Evolutionary conservation across 1,140 invertebrate genomes (phyloP), one percentile per base, ranked within the genome.

Genomic region (Lordiphosa collinella): DNA sequence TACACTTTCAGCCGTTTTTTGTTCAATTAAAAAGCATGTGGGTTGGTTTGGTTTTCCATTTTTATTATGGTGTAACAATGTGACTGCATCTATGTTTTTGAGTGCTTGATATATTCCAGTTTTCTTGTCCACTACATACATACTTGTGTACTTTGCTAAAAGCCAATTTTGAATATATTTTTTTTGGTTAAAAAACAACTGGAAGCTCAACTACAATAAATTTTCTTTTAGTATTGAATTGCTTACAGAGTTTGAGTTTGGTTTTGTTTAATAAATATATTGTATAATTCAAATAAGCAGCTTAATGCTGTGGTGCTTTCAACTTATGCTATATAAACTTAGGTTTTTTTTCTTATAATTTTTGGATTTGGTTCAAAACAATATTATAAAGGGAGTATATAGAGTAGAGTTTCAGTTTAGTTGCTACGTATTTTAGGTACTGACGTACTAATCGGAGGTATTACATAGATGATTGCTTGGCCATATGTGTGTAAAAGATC

Each of bases 361-460:
- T 56, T 71, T 43, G 60, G 58, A 62, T 22, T 22, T 2, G 18
- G 4, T 22, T 22, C 4, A 5, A 36, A 57, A 43, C 44, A 54
- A 67, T 51, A 43, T 25, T 57, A 16, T 37, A 57, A 37, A 41
- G 40, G 63, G 63, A 50, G 48, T 50, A 22, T 48, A 66, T 37
- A 16, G 59, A n/a, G 25, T 14, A 61, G 16, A 49, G 53, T 38
- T 48, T 66, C 34, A 44, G 25, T 54, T 55, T 54, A 54, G 38
- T 56, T 64, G 10, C 56, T 63, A 56, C 46, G 50, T 57, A 59
- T 60, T 82, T 66, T 66, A 86, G 80, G 80, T 86, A 86, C 80
- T 73, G 67, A 57, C 59, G 58, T 29, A 53, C 68, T 75, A 73
- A 50, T 86, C 67, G 80, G 80, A 86, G 80, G 80, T 86, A 86